Percentiles rank a stretch among this genome's conserved stretches.
These are phyloP conservation scores for Asteroscopus sphinx DNA, from an alignment of 2,888 invertebrate species.

Conservation along the genomic window DNA sequence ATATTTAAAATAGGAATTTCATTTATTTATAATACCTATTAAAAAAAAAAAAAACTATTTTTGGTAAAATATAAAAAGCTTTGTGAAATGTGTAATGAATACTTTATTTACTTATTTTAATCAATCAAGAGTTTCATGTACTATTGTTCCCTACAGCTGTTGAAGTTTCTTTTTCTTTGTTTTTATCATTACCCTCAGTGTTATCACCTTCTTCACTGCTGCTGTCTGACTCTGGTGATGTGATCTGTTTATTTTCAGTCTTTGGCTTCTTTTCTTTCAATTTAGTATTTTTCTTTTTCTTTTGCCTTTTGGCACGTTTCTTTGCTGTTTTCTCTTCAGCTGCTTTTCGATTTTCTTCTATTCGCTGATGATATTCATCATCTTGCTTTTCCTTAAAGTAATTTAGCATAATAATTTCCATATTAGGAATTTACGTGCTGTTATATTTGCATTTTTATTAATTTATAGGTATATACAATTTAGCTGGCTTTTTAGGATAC, in stretches of 20 bases:
- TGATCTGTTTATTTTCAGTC: constrained; percentile 62
- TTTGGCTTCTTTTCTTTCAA: constrained; percentile 82
- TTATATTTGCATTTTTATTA: no score
- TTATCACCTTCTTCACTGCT: constrained; percentile 64
- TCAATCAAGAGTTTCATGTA: constrained; percentile 2
- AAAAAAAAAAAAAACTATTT: neutral
- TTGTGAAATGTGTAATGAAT: neutral
- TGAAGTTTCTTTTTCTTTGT: constrained; percentile 51
- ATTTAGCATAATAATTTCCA: neutral
- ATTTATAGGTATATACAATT: no score
- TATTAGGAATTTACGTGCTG: neutral
- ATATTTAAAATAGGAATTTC: no score
- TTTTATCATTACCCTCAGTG: constrained; percentile 42
- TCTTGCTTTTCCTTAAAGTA: constrained; percentile 93
- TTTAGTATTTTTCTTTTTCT: constrained; percentile 91
- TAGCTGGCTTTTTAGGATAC: no score
- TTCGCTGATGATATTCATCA: constrained; percentile 94
- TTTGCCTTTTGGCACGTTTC: constrained; percentile 96
- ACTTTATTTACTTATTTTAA: neutral
- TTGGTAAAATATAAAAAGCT: neutral
- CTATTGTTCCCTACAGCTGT: constrained; percentile 29
- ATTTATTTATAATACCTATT: no score
- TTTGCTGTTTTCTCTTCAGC: constrained; percentile 96
- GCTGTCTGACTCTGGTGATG: constrained; percentile 75
- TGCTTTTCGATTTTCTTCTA: constrained; percentile 92